Conservation (phyloP, 2,113 vertebrate species). For the Patagioenas fasciata region DNA sequence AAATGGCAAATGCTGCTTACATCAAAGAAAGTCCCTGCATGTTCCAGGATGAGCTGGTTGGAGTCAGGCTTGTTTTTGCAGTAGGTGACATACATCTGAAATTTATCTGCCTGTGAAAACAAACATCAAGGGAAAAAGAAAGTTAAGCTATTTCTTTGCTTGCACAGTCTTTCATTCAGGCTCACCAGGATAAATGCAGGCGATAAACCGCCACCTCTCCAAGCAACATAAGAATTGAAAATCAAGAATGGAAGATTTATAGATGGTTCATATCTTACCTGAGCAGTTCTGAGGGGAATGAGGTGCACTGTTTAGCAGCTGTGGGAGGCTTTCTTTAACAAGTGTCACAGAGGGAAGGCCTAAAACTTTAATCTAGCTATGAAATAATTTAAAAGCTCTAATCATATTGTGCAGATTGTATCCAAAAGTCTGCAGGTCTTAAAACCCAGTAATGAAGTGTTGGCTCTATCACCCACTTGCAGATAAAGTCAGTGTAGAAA, state of each 20-base stretch:
- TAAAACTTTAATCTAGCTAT: background rate
- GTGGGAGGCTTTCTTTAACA: background rate
- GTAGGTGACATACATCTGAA: constrained; percentile 98
- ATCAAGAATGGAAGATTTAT: background rate
- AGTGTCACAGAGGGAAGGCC: background rate
- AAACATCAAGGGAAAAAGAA: constrained; percentile 54
- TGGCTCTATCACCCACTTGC: background rate
- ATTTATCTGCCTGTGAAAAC: constrained; percentile 93
- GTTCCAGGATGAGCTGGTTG: constrained; percentile 95
- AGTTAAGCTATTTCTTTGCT: constrained; percentile 9
- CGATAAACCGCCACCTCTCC: background rate
- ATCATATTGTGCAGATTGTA: background rate
- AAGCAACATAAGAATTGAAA: background rate
- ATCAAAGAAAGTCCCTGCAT: constrained; percentile 94
- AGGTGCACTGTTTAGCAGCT: background rate
- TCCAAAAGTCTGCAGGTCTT: background rate
- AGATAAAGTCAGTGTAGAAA: background rate
- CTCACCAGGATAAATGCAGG: constrained; percentile 2
- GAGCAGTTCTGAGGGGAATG: background rate
- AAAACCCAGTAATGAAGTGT: background rate
- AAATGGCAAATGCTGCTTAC: constrained; percentile 77
- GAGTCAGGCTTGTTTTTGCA: constrained; percentile 99
- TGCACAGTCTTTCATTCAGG: background rate
- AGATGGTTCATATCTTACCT: background rate
- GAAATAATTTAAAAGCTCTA: background rate